These are phyloP conservation scores for Neelides sp. DNA, from an alignment of 1,140 invertebrate genomes.

Conservation along the genomic window DNA sequence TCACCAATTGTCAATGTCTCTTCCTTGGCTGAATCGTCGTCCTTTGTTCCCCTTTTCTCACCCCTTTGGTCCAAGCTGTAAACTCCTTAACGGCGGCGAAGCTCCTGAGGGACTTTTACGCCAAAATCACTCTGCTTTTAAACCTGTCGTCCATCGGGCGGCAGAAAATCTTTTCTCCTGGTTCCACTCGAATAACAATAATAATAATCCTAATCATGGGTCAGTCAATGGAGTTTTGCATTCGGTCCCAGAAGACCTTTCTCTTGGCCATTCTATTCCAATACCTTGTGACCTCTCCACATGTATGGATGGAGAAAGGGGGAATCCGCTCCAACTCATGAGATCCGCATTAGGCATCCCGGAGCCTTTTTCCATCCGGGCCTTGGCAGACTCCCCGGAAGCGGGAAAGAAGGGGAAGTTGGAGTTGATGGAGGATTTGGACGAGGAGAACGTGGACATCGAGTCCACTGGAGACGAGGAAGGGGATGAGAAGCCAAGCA, in stretches of 20 bases:
- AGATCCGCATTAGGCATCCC: background rate
- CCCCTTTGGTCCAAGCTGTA: conserved; percentile 22
- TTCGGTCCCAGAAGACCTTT: background rate
- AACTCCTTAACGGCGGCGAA: conserved; percentile 26
- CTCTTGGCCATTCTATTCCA: background rate
- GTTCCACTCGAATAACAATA: no score
- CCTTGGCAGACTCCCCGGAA: no score
- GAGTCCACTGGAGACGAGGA: conserved; percentile 45
- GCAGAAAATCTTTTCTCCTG: conserved; percentile 29
- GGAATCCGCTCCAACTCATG: background rate
- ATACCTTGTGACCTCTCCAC: conserved; percentile 23
- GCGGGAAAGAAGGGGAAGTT: no score
- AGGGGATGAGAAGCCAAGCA: background rate
- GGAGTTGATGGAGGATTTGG: no score
- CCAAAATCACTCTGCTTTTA: conserved; percentile 16
- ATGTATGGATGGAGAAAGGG: background rate
- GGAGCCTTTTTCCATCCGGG: no score
- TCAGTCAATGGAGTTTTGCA: background rate
- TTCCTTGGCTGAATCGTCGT: conserved; percentile 23
- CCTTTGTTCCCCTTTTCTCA: conserved; percentile 23
- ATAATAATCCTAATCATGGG: conserved; percentile 8
- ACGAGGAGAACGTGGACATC: conserved; percentile 48
- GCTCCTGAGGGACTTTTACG: background rate
- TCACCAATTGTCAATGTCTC: conserved; percentile 26
- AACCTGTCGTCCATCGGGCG: conserved; percentile 7